Base-by-base conservation (phyloP, 2,888 invertebrate species). In the Oscheius sp. region DNA sequence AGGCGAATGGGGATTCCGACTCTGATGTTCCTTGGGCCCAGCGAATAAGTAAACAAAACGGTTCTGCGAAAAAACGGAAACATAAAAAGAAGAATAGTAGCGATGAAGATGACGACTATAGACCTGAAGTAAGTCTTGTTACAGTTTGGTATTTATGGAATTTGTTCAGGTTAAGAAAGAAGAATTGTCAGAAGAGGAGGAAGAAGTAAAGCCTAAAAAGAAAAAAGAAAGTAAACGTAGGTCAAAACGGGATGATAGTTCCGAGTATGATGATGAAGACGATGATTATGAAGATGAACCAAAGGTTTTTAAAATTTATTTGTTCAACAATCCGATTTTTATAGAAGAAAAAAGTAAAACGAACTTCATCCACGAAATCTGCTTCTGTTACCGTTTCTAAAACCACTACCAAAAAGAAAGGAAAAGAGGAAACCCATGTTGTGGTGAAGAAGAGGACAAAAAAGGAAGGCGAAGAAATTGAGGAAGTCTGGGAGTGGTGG, bases 401-500 rank as follows among this genome's bases (percentile, higher is more conserved):
- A 27, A 58, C n/a, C 23, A 16, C 49, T 70, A 21, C 69, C 18
- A 56, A 45, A 12, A 55, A 53, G 43, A 35, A 29, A 45, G 25
- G 13, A 23, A 69, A 69, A 45, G 25, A 69, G 21, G 69, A 45
- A 35, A 21, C 21, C 7, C 63, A 35, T 12, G 53, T 61, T 18
- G 64, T 75, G 6, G 70, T 80, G n/a, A 68, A 76, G 49, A 82
- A 81, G 73, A 79, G 78, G 41, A 74, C 75, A 70, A 87, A 87
- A 77, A 88, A 89, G 73, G 87, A 87, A 69, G 35, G 35, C 35
- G 89, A 89, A 56, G 89, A 89, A 69, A 79, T 82, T 49, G 85
- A 84, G 61, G 88, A 89, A 29, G 88, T 90, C 27, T 90, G 90
- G 90, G 89, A 88, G 79, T 90, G 97, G 89, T 99, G 98, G 95